These are phyloP conservation scores for Brachionus rubens DNA, from an alignment of 1,140 invertebrate species.

Conservation along the genomic window DNA sequence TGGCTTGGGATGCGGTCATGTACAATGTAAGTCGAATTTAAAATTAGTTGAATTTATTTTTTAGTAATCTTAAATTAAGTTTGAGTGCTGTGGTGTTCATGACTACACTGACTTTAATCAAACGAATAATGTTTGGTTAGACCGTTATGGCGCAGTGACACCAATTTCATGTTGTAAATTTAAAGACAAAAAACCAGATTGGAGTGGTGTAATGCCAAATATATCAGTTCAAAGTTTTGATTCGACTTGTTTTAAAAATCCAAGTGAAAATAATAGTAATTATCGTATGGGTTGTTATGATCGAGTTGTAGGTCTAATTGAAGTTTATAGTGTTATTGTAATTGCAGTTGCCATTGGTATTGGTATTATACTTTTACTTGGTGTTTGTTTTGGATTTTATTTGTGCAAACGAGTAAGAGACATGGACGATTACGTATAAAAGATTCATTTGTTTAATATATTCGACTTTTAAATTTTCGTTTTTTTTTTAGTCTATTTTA, in stretches of 20 bases:
- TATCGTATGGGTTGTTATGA: slow-evolving; percentile 43
- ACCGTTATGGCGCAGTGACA: background rate
- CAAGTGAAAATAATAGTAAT: background rate
- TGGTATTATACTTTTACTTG: background rate
- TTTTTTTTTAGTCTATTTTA: no score
- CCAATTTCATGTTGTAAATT: slow-evolving; percentile 25
- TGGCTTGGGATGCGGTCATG: slow-evolving; percentile 43
- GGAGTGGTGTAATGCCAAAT: slow-evolving; percentile 14
- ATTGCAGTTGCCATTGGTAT: slow-evolving; percentile 17
- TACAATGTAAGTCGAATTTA: slow-evolving; percentile 25
- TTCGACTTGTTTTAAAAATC: background rate
- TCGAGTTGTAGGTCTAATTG: background rate
- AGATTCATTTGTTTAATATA: no score
- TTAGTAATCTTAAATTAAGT: background rate
- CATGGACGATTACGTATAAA: slow-evolving; percentile 30
- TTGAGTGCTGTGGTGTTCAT: slow-evolving; percentile 43
- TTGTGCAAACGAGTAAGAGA: slow-evolving; percentile 41
- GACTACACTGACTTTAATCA: slow-evolving; percentile 34
- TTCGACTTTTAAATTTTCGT: no score
- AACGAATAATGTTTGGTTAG: slow-evolving; percentile 8
- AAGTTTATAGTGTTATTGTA: slow-evolving; percentile 3
- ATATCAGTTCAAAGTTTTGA: slow-evolving; percentile 11
- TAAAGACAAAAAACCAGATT: slow-evolving; percentile 1
- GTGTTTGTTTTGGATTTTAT: slow-evolving; percentile 32
- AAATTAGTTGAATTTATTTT: background rate